Percentiles rank a stretch among this genome's conserved stretches.
These are phyloP conservation scores for Brenthis hecate DNA, from an alignment of 2,888 invertebrate genomes.

Conservation along the genomic window DNA sequence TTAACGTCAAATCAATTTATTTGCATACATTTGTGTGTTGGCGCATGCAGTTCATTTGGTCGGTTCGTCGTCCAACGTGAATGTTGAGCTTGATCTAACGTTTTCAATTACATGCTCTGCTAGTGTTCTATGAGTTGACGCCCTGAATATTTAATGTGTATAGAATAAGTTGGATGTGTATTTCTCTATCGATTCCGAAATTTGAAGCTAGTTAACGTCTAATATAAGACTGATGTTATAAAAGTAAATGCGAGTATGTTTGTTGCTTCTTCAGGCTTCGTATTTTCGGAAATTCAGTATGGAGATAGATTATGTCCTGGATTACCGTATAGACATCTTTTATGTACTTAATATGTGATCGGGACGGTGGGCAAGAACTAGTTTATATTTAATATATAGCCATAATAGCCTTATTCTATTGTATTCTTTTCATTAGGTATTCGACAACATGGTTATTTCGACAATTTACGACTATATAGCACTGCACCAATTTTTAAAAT, in stretches of 20 bases:
- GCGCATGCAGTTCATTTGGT: conserved; percentile 29
- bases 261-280: no score
- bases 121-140: neutral
- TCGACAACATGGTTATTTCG: neutral
- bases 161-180: neutral
- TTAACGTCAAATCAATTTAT: conserved; percentile 37
- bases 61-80: conserved; percentile 4
- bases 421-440: neutral
- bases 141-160: conserved; percentile 5
- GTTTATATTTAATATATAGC: no score
- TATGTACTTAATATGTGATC: no score
- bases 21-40: conserved; percentile 33
- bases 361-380: no score
- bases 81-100: conserved; percentile 40
- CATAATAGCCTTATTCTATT: neutral
- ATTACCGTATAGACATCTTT: no score
- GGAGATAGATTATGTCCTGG: no score
- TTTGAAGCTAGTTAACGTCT: neutral
- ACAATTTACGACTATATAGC: neutral
- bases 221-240: no score
- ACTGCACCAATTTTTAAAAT: neutral
- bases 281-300: no score
- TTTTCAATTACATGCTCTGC: conserved; percentile 5
- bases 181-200: neutral
- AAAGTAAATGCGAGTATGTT: no score